These are phyloP conservation scores for Epizoanthus scotinus DNA, from an alignment of 92 coral and sea anemone species.

Conservation along the genomic window DNA sequence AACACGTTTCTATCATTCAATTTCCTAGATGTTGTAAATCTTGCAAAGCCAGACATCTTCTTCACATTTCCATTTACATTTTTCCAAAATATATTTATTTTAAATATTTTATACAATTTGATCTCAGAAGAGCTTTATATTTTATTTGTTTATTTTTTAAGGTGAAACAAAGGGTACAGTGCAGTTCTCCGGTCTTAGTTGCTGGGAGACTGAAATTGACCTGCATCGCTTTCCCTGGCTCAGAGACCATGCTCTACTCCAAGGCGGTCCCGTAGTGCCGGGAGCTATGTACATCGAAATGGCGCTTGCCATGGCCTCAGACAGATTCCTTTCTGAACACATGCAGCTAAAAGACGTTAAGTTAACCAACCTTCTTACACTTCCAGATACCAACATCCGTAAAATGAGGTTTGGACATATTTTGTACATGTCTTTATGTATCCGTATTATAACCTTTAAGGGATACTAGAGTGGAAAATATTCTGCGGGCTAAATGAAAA, in stretches of 20 bases:
- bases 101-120: too few species aligned
- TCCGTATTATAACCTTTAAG: not conserved
- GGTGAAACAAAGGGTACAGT: not conserved
- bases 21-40: too few species aligned
- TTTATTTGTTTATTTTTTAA: not conserved
- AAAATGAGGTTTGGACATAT: not conserved
- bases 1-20: too few species aligned
- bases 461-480: too few species aligned
- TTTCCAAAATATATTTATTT: too few species aligned
- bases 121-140: too few species aligned
- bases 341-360: constrained; percentile 58
- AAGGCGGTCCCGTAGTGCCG: constrained; percentile 76
- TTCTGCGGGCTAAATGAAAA: too few species aligned
- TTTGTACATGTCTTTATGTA: not conserved
- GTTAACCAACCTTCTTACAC: constrained; percentile 67
- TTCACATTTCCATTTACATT: too few species aligned
- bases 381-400: constrained; percentile 59
- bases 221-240: constrained; percentile 61
- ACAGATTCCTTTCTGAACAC: constrained; percentile 47
- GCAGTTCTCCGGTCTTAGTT: constrained; percentile 43
- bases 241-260: constrained; percentile 73
- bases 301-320: constrained; percentile 77
- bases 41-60: too few species aligned
- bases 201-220: constrained; percentile 84
- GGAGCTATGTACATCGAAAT: constrained; percentile 80